phyloP scores from a whole-genome alignment of 2,888 invertebrate genomes.

The Flabesymbios commensalis region DNA sequence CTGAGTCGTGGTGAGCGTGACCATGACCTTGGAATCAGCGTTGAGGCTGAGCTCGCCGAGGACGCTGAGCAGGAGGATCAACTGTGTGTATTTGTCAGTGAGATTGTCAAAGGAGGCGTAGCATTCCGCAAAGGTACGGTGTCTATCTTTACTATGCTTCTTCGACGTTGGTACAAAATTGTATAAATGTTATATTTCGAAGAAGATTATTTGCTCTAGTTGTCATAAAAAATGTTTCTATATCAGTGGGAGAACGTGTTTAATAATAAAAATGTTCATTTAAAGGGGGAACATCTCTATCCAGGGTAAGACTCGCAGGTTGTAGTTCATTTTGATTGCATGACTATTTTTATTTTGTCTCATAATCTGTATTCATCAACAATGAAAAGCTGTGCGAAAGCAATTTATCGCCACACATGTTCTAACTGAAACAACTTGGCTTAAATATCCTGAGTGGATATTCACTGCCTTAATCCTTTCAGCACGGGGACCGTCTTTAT shows the following conservation, averaged over 20 bases:
- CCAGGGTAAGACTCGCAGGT: too few species aligned
- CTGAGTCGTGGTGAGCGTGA: constrained; percentile 85
- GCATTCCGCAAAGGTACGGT: constrained; percentile 90
- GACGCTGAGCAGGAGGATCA: constrained; percentile 95
- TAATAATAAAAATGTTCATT: background rate
- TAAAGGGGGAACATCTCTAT: background rate
- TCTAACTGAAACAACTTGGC: too few species aligned
- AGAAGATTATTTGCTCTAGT: background rate
- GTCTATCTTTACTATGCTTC: too few species aligned
- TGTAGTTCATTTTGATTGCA: too few species aligned
- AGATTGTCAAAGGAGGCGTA: constrained; percentile 92
- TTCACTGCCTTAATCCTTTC: too few species aligned
- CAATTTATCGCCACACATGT: too few species aligned
- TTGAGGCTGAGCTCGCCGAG: constrained; percentile 95
- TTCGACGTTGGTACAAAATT: too few species aligned
- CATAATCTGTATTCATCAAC: too few species aligned
- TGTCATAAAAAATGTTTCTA: background rate
- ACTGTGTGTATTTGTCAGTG: constrained; percentile 93
- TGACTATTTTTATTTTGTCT: too few species aligned
- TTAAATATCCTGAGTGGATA: too few species aligned
- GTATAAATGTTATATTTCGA: background rate
- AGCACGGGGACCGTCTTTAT: too few species aligned
- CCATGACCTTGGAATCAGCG: constrained; percentile 97
- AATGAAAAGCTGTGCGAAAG: too few species aligned
- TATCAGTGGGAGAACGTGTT: background rate